Base-by-base conservation (phyloP, 2,888 invertebrate genomes). In the Caenorhabditis wallacei region DNA sequence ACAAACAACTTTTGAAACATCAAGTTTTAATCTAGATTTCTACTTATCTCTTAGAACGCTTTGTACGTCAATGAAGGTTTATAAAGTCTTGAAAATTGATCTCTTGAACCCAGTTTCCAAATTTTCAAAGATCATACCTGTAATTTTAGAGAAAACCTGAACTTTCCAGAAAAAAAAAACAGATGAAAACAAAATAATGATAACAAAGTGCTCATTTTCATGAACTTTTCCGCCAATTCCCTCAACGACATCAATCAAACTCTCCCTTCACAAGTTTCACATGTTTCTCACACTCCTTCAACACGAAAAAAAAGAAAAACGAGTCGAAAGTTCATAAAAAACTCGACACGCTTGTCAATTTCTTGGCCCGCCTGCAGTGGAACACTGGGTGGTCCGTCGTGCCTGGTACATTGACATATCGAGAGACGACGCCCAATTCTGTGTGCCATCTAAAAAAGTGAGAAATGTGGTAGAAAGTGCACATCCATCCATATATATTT, bases 321-420 rank as follows among this genome's bases (percentile, higher is more conserved):
- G 63, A 53, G 46, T 10, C 30, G 46, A 46, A 43, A 66, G 57
- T 63, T 74, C 75, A 68, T 59, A 61, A 76, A 68, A 68, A 61
- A 35, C 40, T 66, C 46, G 66, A 66, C 66, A 54, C 26, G 8
- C 74, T 75, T 66, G 75, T 75, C 75, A 51, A 11, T 22, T 57
- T 57, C 10, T 69, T 61, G 40, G 20, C 30, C 35, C 54, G 20
- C 30, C 35, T 20, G 40, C 35, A 24, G 43, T 22, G 56, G 76
- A 76, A 76, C 76, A 69, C 76, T 61, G 76, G 76, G 76, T 53
- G 76, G 76, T 76, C 76, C 61, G 24, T 30, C 30, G 76, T 76
- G 76, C 76, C 76, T 30, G 76, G 76, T 59, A 75, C 75, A 8
- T 46, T 53, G 43, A 53, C 22, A 10, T 40, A 53, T 43, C 35